A percentile compares a stretch with the other conserved stretches of the same genome.
Conservation (phyloP, 2,888 invertebrate genomes). For the Rhagophthalmus giganteus region DNA sequence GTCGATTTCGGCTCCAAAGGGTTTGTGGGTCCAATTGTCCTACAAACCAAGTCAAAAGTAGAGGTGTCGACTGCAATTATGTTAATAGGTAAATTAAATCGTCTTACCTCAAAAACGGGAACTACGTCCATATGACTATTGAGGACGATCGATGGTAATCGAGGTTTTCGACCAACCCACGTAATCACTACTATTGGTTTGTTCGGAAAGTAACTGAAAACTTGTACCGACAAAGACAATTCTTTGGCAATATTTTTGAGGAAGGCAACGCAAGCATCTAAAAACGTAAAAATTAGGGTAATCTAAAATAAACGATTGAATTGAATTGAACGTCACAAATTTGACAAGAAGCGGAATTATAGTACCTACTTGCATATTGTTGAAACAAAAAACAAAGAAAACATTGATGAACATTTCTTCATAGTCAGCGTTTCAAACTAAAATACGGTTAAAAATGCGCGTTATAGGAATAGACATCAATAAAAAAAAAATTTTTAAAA, state of each 20-base stretch:
- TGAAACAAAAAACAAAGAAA: too few relatives aligned
- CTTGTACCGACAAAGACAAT: slow-evolving; percentile 66
- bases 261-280: slow-evolving; percentile 76
- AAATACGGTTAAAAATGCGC: too few relatives aligned
- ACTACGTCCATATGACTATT: slow-evolving; percentile 98
- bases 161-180: slow-evolving; percentile 76
- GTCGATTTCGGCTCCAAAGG: slow-evolving; percentile 85
- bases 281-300: too few relatives aligned
- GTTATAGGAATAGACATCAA: too few relatives aligned
- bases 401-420: too few relatives aligned
- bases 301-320: too few relatives aligned
- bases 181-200: slow-evolving; percentile 85
- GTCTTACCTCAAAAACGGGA: slow-evolving; percentile 77
- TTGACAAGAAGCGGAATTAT: too few relatives aligned
- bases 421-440: too few relatives aligned
- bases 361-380: too few relatives aligned
- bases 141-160: slow-evolving; percentile 73
- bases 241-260: slow-evolving; percentile 72
- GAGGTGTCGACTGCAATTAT: slow-evolving; percentile 41
- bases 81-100: neutral
- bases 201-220: slow-evolving; percentile 60
- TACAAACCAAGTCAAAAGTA: slow-evolving; percentile 81
- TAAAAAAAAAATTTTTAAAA: too few relatives aligned
- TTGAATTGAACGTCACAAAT: too few relatives aligned
- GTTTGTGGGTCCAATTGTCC: slow-evolving; percentile 89